Evolutionary conservation across 2,888 invertebrate species (phyloP), one percentile per base, ranked within the genome.

Genomic region (Mimumesa dahlbomi): DNA sequence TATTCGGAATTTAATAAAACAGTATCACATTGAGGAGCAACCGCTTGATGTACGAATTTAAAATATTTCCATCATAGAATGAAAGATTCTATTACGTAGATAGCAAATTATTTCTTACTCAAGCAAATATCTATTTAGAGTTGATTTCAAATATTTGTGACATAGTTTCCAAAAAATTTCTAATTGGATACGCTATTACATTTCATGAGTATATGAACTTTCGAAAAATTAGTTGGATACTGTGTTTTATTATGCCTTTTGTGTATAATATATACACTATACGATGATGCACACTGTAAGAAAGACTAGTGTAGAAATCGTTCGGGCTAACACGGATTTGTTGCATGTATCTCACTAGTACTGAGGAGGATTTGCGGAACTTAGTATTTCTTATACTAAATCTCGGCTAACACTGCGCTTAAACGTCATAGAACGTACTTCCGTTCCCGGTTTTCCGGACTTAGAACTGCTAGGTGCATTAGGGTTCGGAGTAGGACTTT

Each of bases 351-450:
- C n/a, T n/a, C 31, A 31, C 42, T 69, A 59, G 46, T 57, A 22
- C 34, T 43, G 42, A 7, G 53, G 58, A 16, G 42, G 40, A 45
- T 29, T 56, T 42, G 21, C 40, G 31, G 21, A 45, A 42, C 21
- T 38, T 48, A 54, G 34, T 46, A 53, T 57, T 46, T 46, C 43
- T 77, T 84, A 87, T 43, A 84, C 73, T 46, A 82, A 76, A 72
- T 89, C 89, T 13, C 89, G 89, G 53, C 85, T 86, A 19, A 84
- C 82, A 63, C 89, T 88, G 36, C 89, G 84, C 69, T 89, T 89
- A 65, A 89, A 88, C 4, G 87, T 89, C 89, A 88, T 89, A 11
- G 89, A 83, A 25, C 88, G 87, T 52, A 88, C 86, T 79, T 89
- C 89, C 14, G 85, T 81, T 42, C 84, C 84, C 21, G 80, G 14